Conservation (phyloP, 2,888 invertebrate species). For the Conus canariensis region DNA sequence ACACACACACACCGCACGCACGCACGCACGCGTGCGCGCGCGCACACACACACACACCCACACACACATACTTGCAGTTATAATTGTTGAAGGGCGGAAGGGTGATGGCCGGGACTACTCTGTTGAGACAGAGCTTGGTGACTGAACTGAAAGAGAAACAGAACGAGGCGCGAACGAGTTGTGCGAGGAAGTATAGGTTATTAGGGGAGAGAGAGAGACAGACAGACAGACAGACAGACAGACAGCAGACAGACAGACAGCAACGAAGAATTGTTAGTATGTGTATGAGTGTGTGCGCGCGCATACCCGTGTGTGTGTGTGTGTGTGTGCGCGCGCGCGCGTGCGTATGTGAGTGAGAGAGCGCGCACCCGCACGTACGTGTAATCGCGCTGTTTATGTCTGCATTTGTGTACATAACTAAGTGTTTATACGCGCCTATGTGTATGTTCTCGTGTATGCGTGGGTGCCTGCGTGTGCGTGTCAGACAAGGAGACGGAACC, state of each 20-base stretch:
- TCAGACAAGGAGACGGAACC: too few species aligned
- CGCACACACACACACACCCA: neutral
- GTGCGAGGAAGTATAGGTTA: too few species aligned
- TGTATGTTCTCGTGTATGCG: neutral
- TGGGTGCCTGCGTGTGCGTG: neutral
- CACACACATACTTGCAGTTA: neutral
- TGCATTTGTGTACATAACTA: neutral
- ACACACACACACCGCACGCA: constrained; percentile 20
- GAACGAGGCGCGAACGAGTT: neutral
- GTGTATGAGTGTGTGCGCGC: neutral
- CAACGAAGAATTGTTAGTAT: neutral
- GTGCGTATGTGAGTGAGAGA: neutral
- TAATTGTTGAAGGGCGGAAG: too few species aligned
- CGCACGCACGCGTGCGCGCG: neutral
- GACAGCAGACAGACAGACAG: neutral
- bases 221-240: neutral
- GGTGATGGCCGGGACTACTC: too few species aligned
- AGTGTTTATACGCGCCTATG: neutral
- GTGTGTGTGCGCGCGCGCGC: neutral
- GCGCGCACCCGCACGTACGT: neutral
- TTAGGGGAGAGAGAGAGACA: neutral
- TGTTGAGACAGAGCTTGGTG: too few species aligned
- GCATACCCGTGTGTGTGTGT: constrained; percentile 1
- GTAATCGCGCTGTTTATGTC: neutral
- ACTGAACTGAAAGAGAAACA: neutral